Conservation (phyloP, 2,888 invertebrate genomes). For the Drosophila meridionalis region DNA sequence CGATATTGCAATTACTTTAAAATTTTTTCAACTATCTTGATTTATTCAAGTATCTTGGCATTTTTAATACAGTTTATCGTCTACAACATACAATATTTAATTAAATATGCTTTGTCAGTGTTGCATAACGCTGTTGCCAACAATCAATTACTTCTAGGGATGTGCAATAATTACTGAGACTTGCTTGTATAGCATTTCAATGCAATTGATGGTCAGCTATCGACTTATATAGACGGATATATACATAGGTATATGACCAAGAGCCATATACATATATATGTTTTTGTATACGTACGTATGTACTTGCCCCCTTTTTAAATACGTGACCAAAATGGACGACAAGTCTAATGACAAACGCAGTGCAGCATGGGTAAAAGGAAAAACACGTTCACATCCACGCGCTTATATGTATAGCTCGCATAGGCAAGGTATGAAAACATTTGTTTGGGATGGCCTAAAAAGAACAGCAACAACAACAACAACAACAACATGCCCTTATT, state of each 20-base stretch:
- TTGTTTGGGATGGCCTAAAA: conserved; percentile 47
- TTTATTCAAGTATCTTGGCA: too few species aligned
- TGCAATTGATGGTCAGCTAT: neutral
- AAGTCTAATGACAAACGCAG: conserved; percentile 43
- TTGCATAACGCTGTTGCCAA: neutral
- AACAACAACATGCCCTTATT: conserved; percentile 53
- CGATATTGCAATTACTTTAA: neutral
- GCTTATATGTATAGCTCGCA: conserved; percentile 9
- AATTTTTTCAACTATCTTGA: too few species aligned
- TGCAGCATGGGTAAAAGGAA: conserved; percentile 32
- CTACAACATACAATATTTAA: neutral
- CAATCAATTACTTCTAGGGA: neutral
- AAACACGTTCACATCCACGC: conserved; percentile 19
- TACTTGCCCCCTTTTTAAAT: conserved; percentile 49
- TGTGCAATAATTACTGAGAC: conserved; percentile 4
- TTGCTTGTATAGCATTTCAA: conserved; percentile 7
- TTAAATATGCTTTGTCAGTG: neutral
- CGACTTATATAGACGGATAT: conserved; percentile 1
- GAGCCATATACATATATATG: neutral
- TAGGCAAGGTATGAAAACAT: conserved; percentile 45
- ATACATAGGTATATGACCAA: neutral
- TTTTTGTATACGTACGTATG: neutral
- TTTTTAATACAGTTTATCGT: neutral
- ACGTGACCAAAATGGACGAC: conserved; percentile 70
- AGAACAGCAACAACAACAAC: conserved; percentile 37